Percentiles rank a stretch among this genome's conserved stretches.
phyloP scores from a whole-genome alignment of 2,113 vertebrate genomes.

The Pteruthius melanotis region DNA sequence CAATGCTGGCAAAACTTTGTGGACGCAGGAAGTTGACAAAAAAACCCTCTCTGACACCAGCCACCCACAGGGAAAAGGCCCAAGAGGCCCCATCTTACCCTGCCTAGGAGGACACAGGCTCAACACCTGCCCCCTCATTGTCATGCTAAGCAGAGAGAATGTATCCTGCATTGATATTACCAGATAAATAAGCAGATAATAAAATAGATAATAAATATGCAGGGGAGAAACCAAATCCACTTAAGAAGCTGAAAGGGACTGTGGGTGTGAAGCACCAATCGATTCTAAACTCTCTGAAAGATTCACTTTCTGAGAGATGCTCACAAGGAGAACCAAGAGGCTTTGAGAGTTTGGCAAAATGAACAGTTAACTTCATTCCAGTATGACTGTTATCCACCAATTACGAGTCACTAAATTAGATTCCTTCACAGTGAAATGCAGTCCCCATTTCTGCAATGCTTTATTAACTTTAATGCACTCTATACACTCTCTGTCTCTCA shows the following conservation, averaged over 20 bases:
- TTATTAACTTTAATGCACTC: conserved; percentile 71
- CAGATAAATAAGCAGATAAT: conserved; percentile 10
- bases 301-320: conserved; percentile 36
- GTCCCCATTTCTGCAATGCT: conserved; percentile 46
- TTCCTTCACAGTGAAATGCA: conserved; percentile 59
- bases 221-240: conserved; percentile 5
- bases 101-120: neutral
- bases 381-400: conserved; percentile 47
- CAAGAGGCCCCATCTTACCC: neutral
- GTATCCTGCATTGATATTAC: neutral
- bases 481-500: conserved; percentile 30
- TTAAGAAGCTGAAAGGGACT: conserved; percentile 32
- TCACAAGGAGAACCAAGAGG: conserved; percentile 52
- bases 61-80: neutral
- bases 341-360: conserved; percentile 60
- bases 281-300: conserved; percentile 38
- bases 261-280: neutral
- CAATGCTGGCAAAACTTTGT: neutral
- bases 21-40: neutral
- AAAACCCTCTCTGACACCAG: neutral
- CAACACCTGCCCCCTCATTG: neutral
- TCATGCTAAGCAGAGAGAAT: neutral
- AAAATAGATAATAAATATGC: conserved; percentile 41
- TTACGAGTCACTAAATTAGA: conserved; percentile 66
- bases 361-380: conserved; percentile 48